Percentiles rank a stretch among this genome's conserved stretches.
Evolutionary conservation across 2,888 invertebrate genomes (phyloP).

Genomic region (Rotaria socialis): DNA sequence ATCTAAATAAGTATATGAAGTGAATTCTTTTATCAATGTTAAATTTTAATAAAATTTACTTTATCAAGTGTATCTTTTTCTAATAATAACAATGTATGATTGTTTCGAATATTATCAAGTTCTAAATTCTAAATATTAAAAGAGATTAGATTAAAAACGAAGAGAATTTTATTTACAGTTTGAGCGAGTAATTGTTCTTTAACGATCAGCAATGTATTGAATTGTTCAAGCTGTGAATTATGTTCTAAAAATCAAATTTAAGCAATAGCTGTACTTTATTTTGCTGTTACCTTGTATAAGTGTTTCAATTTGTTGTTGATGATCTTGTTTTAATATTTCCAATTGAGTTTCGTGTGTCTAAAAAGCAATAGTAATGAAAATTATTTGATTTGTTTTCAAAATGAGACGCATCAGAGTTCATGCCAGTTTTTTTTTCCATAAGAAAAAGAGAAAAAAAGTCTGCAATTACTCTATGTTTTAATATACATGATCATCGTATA

Average conservation of each 20-base stretch:
- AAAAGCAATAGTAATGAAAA: neutral
- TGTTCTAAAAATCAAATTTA: neutral
- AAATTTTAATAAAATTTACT: neutral
- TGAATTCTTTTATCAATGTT: neutral
- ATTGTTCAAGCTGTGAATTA: neutral
- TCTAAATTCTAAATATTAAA: neutral
- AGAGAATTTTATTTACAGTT: neutral
- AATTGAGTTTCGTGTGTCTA: neutral
- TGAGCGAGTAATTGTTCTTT: neutral
- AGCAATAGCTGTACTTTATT: neutral
- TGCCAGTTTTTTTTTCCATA: too few relatives aligned
- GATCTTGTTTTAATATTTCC: neutral
- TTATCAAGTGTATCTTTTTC: conserved; percentile 6
- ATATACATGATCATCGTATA: too few relatives aligned
- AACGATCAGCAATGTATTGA: neutral
- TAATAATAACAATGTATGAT: neutral
- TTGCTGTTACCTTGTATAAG: neutral
- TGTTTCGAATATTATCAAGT: conserved; percentile 1
- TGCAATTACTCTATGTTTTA: too few relatives aligned
- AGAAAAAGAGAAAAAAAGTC: too few relatives aligned
- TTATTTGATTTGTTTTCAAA: too few relatives aligned
- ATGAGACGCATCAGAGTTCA: too few relatives aligned
- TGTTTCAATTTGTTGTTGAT: neutral
- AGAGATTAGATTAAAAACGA: neutral
- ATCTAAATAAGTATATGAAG: neutral